These are phyloP conservation scores for Lasaia peninsularis DNA, from an alignment of 1,140 invertebrate species.

Conservation along the genomic window DNA sequence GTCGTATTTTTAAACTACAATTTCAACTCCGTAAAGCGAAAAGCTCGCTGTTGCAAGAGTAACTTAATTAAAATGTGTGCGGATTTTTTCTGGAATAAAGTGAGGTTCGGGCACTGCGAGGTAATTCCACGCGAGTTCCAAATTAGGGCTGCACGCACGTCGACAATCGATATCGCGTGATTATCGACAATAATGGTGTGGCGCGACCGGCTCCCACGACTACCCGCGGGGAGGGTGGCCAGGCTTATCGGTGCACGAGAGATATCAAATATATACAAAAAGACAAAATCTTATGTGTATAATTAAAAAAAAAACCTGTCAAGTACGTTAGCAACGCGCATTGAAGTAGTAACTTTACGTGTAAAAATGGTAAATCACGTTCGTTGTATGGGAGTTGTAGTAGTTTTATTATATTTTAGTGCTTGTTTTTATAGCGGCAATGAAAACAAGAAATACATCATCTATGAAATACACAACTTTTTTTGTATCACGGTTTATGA, in stretches of 20 bases:
- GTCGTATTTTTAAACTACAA: no score
- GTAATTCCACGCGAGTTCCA: conserved; percentile 33
- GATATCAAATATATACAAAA: background rate
- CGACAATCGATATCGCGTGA: conserved; percentile 69
- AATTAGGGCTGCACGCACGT: conserved; percentile 67
- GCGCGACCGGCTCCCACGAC: conserved; percentile 33
- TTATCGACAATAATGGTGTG: conserved; percentile 64
- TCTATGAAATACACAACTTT: no score
- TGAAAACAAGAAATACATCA: no score
- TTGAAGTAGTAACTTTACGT: no score
- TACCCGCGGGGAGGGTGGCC: conserved; percentile 20
- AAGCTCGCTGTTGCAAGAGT: background rate
- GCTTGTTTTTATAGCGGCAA: no score
- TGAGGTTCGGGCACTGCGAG: conserved; percentile 19
- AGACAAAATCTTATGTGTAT: no score
- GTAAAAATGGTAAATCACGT: no score
- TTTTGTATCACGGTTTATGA: no score
- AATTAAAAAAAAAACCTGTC: no score
- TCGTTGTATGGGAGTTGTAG: no score
- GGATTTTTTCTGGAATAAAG: conserved; percentile 5
- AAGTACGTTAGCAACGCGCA: no score
- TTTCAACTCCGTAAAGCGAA: background rate
- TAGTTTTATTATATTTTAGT: no score
- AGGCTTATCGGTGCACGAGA: background rate
- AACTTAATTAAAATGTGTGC: conserved; percentile 11